These are phyloP conservation scores for Amblyjoppa proteus DNA, from an alignment of 2,888 invertebrate species.

Conservation along the genomic window DNA sequence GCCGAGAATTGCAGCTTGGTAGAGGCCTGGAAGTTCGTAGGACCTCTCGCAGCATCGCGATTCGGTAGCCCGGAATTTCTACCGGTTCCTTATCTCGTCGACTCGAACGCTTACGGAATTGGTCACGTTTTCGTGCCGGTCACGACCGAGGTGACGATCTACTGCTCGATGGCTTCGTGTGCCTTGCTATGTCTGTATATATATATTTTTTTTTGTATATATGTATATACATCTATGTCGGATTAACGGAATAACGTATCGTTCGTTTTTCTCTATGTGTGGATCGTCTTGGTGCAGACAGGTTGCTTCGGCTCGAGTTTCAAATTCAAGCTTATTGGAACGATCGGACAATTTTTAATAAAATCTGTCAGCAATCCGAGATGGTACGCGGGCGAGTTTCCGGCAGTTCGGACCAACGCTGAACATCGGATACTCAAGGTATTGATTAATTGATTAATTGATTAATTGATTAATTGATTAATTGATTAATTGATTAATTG, in stretches of 20 bases:
- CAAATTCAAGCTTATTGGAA: constrained; percentile 74
- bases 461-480: neutral
- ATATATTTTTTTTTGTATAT: neutral
- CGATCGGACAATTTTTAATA: constrained; percentile 70
- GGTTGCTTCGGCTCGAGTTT: constrained; percentile 63
- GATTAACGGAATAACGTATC: constrained; percentile 26
- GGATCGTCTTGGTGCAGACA: constrained; percentile 50
- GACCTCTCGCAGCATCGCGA: constrained; percentile 71
- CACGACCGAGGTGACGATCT: constrained; percentile 64
- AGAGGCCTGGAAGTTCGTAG: constrained; percentile 73
- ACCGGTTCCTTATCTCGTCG: constrained; percentile 75
- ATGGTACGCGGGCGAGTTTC: constrained; percentile 72
- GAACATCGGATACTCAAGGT: constrained; percentile 73
- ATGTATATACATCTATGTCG: constrained; percentile 7
- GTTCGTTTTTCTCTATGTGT: neutral
- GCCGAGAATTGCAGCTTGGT: constrained; percentile 68
- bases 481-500: no score
- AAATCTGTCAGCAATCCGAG: constrained; percentile 56
- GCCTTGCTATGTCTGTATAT: neutral
- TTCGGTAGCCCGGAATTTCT: constrained; percentile 71
- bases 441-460: neutral
- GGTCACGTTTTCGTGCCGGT: constrained; percentile 77
- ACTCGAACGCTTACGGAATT: constrained; percentile 75
- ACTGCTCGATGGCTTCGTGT: neutral
- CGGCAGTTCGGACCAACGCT: constrained; percentile 63